Percentiles rank a stretch among this genome's conserved stretches.
These are phyloP conservation scores for Palythoa heliodiscus DNA, from an alignment of 92 coral and sea anemone genomes.

Conservation along the genomic window DNA sequence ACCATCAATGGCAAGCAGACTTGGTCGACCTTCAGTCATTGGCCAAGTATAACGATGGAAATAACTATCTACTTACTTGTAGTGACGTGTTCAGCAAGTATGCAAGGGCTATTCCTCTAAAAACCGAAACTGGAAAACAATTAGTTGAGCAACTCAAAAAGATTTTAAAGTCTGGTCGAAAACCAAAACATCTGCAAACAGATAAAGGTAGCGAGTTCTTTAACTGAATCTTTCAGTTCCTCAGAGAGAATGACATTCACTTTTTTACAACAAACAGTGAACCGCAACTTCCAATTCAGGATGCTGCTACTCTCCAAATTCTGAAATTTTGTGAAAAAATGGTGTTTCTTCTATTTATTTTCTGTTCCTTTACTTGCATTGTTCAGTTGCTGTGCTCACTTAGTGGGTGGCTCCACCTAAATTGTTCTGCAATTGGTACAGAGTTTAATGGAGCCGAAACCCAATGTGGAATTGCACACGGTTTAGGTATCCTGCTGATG, in stretches of 20 bases:
- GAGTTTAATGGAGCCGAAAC: too few species aligned
- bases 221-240: background rate
- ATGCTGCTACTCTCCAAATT: too few species aligned
- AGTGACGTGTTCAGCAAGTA: background rate
- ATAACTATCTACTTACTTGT: constrained; percentile 37
- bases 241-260: constrained; percentile 18
- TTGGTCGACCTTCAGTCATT: constrained; percentile 44
- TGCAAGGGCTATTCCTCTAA: constrained; percentile 36
- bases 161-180: constrained; percentile 33
- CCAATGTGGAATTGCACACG: too few species aligned
- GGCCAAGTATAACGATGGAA: constrained; percentile 49
- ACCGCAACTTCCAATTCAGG: too few species aligned
- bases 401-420: too few species aligned
- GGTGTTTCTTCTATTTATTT: too few species aligned
- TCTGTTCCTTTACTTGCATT: too few species aligned
- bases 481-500: too few species aligned
- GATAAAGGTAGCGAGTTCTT: constrained; percentile 48
- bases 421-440: too few species aligned
- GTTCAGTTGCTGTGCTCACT: too few species aligned
- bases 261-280: constrained; percentile 31
- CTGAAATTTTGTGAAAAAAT: too few species aligned
- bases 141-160: constrained; percentile 38
- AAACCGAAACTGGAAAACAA: constrained; percentile 18
- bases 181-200: constrained; percentile 24
- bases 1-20: constrained; percentile 49